Conservation (phyloP, 2,113 vertebrate species). For the Bos taurus region DNA sequence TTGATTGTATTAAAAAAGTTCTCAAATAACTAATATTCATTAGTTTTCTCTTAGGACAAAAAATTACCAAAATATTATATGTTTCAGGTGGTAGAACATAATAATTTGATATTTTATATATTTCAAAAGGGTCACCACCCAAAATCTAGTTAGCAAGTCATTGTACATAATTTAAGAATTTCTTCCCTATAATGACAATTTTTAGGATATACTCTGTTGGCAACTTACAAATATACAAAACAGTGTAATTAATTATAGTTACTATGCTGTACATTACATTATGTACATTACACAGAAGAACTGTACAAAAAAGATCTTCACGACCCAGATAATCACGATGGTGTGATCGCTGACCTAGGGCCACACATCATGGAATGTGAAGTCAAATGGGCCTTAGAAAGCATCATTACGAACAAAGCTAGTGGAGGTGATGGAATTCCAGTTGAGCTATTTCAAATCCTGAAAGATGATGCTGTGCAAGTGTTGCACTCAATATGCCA, state of each 20-base stretch:
- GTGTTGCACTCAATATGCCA: too few species aligned
- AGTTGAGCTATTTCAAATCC: too few species aligned
- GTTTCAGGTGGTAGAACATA: background rate
- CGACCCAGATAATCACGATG: too few species aligned
- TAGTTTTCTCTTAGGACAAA: background rate
- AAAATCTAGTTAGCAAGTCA: background rate
- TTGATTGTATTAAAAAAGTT: background rate
- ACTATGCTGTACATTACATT: background rate
- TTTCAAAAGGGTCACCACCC: background rate
- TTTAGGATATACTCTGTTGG: background rate
- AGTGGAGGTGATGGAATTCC: too few species aligned
- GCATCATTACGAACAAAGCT: too few species aligned
- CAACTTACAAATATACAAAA: background rate
- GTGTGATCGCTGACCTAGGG: too few species aligned
- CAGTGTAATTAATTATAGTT: background rate
- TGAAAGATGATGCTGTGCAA: too few species aligned
- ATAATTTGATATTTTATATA: background rate
- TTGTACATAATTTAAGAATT: background rate
- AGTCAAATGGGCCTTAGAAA: too few species aligned
- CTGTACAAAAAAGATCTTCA: too few species aligned
- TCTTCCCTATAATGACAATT: background rate
- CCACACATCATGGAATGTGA: too few species aligned
- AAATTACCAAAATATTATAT: background rate
- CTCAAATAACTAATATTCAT: background rate
- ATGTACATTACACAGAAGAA: too few species aligned